These are phyloP conservation scores for Anthopleura sola DNA, from an alignment of 64 coral and sea anemone species.

Conservation along the genomic window DNA sequence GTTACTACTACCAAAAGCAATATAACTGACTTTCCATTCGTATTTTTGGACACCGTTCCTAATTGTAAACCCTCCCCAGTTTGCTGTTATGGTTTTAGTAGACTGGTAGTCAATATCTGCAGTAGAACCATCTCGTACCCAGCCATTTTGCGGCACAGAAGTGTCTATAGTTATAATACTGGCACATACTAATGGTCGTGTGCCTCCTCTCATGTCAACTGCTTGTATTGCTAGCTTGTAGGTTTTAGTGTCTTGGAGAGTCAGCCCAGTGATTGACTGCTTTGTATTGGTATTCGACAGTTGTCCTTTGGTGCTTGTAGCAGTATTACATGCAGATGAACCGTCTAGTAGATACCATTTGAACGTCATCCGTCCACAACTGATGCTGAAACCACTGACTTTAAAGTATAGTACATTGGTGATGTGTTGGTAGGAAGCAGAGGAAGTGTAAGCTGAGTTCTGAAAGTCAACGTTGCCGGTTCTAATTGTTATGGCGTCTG, in stretches of 20 bases:
- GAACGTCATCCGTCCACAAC: constrained; percentile 63
- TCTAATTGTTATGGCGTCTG: constrained; percentile 51
- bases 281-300: constrained; percentile 60
- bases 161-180: constrained; percentile 81
- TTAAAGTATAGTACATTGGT: constrained; percentile 67
- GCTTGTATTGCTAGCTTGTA: constrained; percentile 84
- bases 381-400: constrained; percentile 57
- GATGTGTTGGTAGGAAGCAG: constrained; percentile 60
- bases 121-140: constrained; percentile 76
- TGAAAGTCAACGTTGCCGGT: constrained; percentile 54
- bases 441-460: constrained; percentile 37
- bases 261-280: constrained; percentile 56
- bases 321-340: constrained; percentile 21
- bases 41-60: constrained; percentile 55
- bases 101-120: constrained; percentile 61
- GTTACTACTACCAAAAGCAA: constrained; percentile 12
- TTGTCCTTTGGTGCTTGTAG: constrained; percentile 36
- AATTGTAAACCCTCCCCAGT: constrained; percentile 59
- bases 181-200: constrained; percentile 52
- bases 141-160: constrained; percentile 65
- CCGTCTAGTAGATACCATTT: constrained; percentile 85
- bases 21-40: constrained; percentile 43
- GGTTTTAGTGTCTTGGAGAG: constrained; percentile 50
- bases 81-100: constrained; percentile 38
- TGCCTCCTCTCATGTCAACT: constrained; percentile 41